A percentile compares a stretch with the other conserved stretches of the same genome.
Evolutionary conservation across 1,140 invertebrate species (phyloP).

Genomic region (Solenopsis fugax): DNA sequence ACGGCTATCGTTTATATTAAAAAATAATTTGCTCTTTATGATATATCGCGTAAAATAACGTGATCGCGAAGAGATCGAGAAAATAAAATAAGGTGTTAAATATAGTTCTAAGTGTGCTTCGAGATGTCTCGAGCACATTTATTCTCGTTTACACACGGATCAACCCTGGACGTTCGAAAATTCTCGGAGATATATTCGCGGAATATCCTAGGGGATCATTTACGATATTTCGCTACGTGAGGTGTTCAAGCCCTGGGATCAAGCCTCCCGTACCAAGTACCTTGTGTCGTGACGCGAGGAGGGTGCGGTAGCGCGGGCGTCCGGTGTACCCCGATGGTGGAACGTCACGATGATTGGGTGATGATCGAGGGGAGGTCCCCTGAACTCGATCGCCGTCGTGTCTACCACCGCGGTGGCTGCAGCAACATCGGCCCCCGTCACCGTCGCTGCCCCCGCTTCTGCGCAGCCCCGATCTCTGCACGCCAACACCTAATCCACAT

Average conservation of each 20-base stretch:
- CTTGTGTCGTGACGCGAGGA: constrained; percentile 81
- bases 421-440: constrained; percentile 59
- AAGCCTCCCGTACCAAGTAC: constrained; percentile 69
- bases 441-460: constrained; percentile 68
- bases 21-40: not conserved
- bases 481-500: constrained; percentile 82
- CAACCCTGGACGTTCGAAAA: not conserved
- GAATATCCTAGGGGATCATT: constrained; percentile 20
- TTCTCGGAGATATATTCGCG: not conserved
- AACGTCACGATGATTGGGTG: constrained; percentile 65
- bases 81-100: not conserved
- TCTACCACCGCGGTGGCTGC: constrained; percentile 61
- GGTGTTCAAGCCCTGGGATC: not conserved
- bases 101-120: not conserved
- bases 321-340: constrained; percentile 76
- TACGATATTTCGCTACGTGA: not conserved
- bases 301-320: constrained; percentile 79
- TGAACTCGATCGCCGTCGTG: constrained; percentile 48
- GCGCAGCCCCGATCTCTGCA: constrained; percentile 78
- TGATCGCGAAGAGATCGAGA: not conserved
- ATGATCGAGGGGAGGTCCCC: constrained; percentile 61
- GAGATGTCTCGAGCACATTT: not conserved
- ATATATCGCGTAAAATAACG: not conserved
- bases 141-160: constrained; percentile 6
- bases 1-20: too few relatives aligned